Evolutionary conservation across 2,113 vertebrate genomes (phyloP).

Genomic region (Peromyscus maniculatus): DNA sequence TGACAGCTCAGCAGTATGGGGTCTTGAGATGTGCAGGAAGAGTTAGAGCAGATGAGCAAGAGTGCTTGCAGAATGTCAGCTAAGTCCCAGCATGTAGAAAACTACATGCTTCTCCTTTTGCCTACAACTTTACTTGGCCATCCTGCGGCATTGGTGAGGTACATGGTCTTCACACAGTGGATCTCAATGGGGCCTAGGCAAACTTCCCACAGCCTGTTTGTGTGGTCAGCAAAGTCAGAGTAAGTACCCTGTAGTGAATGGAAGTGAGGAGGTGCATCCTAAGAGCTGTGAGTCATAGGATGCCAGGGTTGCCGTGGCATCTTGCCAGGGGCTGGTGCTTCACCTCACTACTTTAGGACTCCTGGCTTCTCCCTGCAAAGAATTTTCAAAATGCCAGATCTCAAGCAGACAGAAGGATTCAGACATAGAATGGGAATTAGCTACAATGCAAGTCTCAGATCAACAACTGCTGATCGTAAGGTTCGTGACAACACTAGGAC

Average conservation of each 20-base stretch:
- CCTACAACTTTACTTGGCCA: not conserved
- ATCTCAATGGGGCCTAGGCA: no score
- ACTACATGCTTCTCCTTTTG: not conserved
- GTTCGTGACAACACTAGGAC: not conserved
- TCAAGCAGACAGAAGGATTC: not conserved
- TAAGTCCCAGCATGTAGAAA: not conserved
- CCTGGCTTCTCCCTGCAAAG: not conserved
- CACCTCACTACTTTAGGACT: not conserved
- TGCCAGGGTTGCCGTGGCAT: no score
- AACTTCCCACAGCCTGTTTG: not conserved
- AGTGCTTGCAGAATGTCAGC: not conserved
- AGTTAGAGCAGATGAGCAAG: not conserved
- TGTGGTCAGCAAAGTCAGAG: not conserved
- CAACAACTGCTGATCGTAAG: no score
- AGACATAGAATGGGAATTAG: not conserved
- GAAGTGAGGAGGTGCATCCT: not conserved
- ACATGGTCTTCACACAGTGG: not conserved
- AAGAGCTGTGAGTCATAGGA: no score
- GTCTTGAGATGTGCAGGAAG: not conserved
- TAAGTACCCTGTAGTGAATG: not conserved
- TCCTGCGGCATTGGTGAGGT: fast-evolving
- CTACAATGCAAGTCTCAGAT: not conserved
- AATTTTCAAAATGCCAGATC: not conserved
- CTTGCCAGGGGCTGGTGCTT: not conserved
- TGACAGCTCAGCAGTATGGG: not conserved